Evolutionary conservation across 2,797 vertebrate species (phyloP), one percentile per base, ranked within the genome.

Genomic region (Threskiornis aethiopicus): DNA sequence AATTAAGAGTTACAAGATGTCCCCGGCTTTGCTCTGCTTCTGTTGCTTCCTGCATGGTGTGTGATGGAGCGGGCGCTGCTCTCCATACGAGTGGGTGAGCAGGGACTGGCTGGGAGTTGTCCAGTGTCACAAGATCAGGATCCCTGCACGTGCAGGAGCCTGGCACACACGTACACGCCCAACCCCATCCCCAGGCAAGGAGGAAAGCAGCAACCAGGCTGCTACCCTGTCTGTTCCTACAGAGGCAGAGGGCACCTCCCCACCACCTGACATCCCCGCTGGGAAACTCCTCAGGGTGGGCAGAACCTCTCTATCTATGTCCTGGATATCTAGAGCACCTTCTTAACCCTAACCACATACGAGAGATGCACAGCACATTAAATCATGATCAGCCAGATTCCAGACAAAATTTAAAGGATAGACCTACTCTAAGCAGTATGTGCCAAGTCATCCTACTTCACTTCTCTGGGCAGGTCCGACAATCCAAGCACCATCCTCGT

Each of bases 201-300:
- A 44, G 58, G 64, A n/a, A 58, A 51, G 5, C 10, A 62, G 35
- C 24, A 55, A 7, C 11, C 25, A 57, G 33, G 33, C 69, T 84
- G 69, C 21, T 55, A 11, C 18, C 9, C 5, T 0, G 4, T 19
- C 14, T 16, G 18, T 13, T n/a, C 28, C 51, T 31, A 8, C 11
- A 13, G 3, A 16, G 7, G 8, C 66, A 76, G 13, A 37, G 8
- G 16, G 28, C 17, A 70, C 11, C 14, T 80, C 17, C 10, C 31
- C 39, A 16, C 1, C 7, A 2, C n/a, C 57, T 11, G 7, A 55
- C 13, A 12, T 80, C 22, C 9, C 21, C 26, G 5, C 1, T 2
- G 7, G 42, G 25, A 89, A 76, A 61, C 7, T 46, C 35, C 42
- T 35, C 26, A 47, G 61, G 54, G 29, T 33, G 22, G 41, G 22